Evolutionary conservation across 1,140 invertebrate species (phyloP).

Genomic region (Cepaea nemoralis): DNA sequence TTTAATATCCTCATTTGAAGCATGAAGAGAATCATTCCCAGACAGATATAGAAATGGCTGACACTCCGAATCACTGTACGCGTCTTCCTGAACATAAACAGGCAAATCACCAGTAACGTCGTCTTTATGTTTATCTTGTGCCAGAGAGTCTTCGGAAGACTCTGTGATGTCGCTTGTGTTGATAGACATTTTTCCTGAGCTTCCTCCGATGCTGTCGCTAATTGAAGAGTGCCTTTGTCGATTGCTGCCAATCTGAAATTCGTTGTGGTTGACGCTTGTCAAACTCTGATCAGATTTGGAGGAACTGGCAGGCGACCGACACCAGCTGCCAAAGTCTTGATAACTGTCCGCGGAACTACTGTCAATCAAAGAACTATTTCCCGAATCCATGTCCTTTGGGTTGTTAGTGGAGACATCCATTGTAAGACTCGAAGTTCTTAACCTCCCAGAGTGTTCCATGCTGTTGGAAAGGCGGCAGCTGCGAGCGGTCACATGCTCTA

Average conservation of each 20-base stretch:
- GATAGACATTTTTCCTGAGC: not conserved
- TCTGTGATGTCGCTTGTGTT: not conserved
- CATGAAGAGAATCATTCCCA: not conserved
- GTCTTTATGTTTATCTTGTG: not conserved
- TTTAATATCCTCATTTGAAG: not conserved
- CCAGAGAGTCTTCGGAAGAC: not conserved
- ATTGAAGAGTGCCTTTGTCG: not conserved
- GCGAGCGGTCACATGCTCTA: not conserved
- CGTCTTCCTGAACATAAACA: not conserved
- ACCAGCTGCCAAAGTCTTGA: not conserved
- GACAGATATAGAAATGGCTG: not conserved
- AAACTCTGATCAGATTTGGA: constrained; percentile 18
- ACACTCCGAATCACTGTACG: not conserved
- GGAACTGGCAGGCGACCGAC: constrained; percentile 2
- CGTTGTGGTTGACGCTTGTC: not conserved
- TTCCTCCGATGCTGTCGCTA: not conserved
- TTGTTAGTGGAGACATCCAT: constrained; percentile 10
- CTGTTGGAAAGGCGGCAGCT: not conserved
- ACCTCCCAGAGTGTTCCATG: not conserved
- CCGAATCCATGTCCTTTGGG: constrained; percentile 1
- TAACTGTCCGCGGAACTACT: constrained; percentile 17
- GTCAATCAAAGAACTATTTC: constrained; percentile 33
- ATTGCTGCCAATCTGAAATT: not conserved
- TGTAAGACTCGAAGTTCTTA: constrained; percentile 24
- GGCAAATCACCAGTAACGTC: not conserved